phyloP scores from a whole-genome alignment of 37 sponge, comb jelly and placozoan genomes.

The Crambe crambe region DNA sequence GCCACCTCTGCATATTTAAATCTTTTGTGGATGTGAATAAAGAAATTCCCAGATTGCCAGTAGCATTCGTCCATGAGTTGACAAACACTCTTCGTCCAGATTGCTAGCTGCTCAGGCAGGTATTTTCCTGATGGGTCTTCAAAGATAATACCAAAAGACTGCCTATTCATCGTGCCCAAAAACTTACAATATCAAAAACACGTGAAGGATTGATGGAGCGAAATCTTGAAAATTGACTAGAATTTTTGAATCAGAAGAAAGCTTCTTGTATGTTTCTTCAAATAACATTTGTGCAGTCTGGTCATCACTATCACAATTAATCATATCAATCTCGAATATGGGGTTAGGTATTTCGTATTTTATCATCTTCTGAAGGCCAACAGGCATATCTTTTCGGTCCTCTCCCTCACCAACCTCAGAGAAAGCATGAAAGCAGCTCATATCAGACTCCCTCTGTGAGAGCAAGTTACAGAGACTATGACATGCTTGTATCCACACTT shows the following conservation, averaged over 20 bases:
- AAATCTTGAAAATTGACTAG: constrained; percentile 84
- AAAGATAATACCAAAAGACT: constrained; percentile 58
- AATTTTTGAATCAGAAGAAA: constrained; percentile 37
- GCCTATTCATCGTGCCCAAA: constrained; percentile 41
- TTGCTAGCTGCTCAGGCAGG: constrained; percentile 79
- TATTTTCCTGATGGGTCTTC: constrained; percentile 85
- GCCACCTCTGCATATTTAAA: constrained; percentile 69
- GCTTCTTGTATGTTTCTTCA: constrained; percentile 41
- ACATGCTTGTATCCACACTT: constrained; percentile 68
- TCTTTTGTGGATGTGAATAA: constrained; percentile 81
- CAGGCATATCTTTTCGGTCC: constrained; percentile 62
- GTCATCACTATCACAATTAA: too few species aligned
- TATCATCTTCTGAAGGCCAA: constrained; percentile 60
- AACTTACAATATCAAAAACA: constrained; percentile 52
- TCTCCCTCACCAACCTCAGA: constrained; percentile 63
- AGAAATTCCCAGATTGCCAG: constrained; percentile 61
- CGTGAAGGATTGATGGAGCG: constrained; percentile 69
- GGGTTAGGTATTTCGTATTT: constrained; percentile 59
- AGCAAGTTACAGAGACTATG: constrained; percentile 72
- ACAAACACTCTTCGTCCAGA: constrained; percentile 73
- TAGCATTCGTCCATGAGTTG: constrained; percentile 66
- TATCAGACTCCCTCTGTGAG: constrained; percentile 44
- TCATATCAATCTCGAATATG: constrained; percentile 75
- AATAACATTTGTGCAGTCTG: constrained; percentile 66
- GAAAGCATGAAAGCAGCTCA: constrained; percentile 59